These are phyloP conservation scores for Dromaius novaehollandiae DNA, from an alignment of 2,113 vertebrate species.

Conservation along the genomic window DNA sequence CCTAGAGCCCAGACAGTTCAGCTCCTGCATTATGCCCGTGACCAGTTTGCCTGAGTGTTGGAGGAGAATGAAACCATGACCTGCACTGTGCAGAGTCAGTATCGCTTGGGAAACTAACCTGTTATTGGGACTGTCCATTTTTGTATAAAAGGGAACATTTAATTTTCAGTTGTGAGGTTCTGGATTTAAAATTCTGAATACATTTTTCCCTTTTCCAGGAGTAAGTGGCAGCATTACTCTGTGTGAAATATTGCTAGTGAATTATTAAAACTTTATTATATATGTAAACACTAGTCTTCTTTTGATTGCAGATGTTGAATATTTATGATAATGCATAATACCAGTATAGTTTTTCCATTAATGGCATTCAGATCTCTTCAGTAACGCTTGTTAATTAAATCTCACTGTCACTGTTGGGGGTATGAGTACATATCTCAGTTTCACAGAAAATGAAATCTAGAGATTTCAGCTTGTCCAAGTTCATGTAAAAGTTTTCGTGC, in stretches of 20 bases:
- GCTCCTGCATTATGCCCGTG: neutral
- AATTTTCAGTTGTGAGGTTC: neutral
- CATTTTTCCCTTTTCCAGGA: neutral
- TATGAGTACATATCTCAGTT: neutral
- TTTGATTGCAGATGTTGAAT: slow-evolving; percentile 57
- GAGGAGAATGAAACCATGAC: accelerated
- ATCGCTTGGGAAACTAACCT: neutral
- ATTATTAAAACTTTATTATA: slow-evolving; percentile 57
- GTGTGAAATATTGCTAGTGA: neutral
- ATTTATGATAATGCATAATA: slow-evolving; percentile 38
- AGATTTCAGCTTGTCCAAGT: neutral
- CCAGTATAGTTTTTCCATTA: slow-evolving; percentile 22
- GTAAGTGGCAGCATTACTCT: neutral
- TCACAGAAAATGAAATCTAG: neutral
- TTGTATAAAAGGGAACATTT: neutral
- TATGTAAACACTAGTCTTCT: slow-evolving; percentile 16
- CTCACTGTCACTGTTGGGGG: slow-evolving; percentile 12
- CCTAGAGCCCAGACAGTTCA: neutral
- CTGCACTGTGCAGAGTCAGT: neutral
- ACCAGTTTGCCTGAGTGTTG: neutral
- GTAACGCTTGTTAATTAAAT: slow-evolving; percentile 12
- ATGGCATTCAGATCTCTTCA: slow-evolving; percentile 23
- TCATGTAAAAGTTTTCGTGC: neutral
- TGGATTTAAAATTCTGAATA: neutral
- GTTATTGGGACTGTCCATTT: accelerated